Percentiles rank a stretch among this genome's conserved stretches.
Conservation (phyloP, 2,113 vertebrate species). For the Mus pahari region DNA sequence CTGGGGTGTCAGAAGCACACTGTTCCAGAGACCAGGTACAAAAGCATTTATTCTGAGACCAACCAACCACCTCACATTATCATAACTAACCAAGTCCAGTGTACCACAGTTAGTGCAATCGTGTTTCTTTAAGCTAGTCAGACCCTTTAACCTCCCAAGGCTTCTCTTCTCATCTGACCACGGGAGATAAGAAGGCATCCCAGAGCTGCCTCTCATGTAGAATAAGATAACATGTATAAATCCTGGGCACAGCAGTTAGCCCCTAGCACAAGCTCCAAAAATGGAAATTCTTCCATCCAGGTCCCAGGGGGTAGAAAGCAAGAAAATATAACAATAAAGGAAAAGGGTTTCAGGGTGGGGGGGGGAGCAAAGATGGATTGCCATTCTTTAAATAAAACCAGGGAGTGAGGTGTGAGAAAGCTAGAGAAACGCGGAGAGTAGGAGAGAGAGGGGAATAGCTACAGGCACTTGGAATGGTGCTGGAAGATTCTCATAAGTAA, state of each 20-base stretch:
- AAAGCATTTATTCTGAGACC: neutral
- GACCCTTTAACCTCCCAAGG: neutral
- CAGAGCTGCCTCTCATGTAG: neutral
- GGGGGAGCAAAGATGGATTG: constrained; percentile 71
- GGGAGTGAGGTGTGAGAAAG: constrained; percentile 76
- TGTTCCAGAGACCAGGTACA: neutral
- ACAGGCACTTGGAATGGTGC: constrained; percentile 73
- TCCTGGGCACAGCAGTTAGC: neutral
- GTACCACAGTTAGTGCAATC: rapidly evolving
- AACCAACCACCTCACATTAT: rapidly evolving
- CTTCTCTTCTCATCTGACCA: constrained; percentile 1
- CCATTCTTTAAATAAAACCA: constrained; percentile 79
- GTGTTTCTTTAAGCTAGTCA: neutral
- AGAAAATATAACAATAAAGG: constrained; percentile 66
- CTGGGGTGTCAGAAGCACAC: rapidly evolving
- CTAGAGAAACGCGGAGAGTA: constrained; percentile 62
- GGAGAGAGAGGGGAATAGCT: constrained; percentile 64
- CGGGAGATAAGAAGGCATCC: constrained; percentile 49
- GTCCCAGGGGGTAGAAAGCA: constrained; percentile 59
- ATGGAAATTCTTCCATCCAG: constrained; percentile 24
- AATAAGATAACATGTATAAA: neutral
- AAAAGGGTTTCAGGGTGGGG: neutral
- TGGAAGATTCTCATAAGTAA: constrained; percentile 80
- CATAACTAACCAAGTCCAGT: rapidly evolving
- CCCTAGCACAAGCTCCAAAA: constrained; percentile 12